A percentile compares a stretch with the other conserved stretches of the same genome.
phyloP scores from a whole-genome alignment of 2,113 vertebrate genomes.

The Caloenas nicobarica region DNA sequence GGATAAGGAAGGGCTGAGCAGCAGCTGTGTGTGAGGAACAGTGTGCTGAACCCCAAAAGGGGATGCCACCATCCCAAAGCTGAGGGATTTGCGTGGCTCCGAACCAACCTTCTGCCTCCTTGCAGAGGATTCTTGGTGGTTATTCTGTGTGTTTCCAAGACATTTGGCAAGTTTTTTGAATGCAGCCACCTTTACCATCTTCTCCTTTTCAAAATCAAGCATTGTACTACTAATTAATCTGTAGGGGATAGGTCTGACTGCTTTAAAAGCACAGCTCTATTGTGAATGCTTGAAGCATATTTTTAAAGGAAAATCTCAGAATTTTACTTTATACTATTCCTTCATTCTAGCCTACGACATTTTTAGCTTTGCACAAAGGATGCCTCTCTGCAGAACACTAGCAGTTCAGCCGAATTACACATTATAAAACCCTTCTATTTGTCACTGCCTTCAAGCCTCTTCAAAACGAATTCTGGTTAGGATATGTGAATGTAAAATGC shows the following conservation, averaged over 20 bases:
- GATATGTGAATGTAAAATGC: constrained; percentile 50
- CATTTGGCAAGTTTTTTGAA: constrained; percentile 3
- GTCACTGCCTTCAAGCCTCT: constrained; percentile 57
- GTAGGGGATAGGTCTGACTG: constrained; percentile 46
- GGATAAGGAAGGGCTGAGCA: not conserved
- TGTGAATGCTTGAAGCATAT: constrained; percentile 6
- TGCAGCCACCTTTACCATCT: constrained; percentile 11
- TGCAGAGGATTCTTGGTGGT: not conserved
- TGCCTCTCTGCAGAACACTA: constrained; percentile 14
- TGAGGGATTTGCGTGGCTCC: accelerated
- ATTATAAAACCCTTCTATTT: constrained; percentile 56
- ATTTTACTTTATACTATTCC: constrained; percentile 41
- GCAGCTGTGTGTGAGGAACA: not conserved
- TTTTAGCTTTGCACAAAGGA: constrained; percentile 60
- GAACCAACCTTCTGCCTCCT: not conserved
- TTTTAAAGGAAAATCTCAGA: constrained; percentile 43
- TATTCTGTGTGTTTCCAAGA: not conserved
- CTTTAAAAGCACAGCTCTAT: constrained; percentile 47
- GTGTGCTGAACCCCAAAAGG: not conserved
- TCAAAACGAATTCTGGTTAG: constrained; percentile 53
- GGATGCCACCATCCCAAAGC: not conserved
- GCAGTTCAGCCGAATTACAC: constrained; percentile 25
- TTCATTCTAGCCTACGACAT: constrained; percentile 41
- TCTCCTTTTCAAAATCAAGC: constrained; percentile 41
- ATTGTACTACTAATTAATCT: constrained; percentile 59